Evolutionary conservation across 2,888 invertebrate species (phyloP).

Genomic region (Arenicola marina): DNA sequence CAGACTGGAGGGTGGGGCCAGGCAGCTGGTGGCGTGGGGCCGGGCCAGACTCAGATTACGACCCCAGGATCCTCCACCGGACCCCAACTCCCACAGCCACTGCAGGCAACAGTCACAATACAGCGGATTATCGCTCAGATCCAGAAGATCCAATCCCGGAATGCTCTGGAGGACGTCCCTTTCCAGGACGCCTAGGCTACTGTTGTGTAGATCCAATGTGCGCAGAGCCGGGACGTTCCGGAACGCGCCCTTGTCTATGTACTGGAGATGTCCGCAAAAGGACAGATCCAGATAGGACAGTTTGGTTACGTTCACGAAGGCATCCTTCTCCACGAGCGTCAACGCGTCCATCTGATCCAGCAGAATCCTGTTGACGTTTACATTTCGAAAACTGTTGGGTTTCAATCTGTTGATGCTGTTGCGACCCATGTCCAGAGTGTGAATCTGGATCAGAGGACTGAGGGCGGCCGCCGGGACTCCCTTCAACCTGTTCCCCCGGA

Average conservation of each 20-base stretch:
- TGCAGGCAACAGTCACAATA: constrained; percentile 19
- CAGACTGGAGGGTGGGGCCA: no score
- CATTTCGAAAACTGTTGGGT: constrained; percentile 12
- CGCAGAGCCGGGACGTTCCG: constrained; percentile 5
- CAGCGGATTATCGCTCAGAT: constrained; percentile 15
- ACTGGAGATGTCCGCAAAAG: constrained; percentile 13
- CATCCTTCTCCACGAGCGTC: constrained; percentile 9
- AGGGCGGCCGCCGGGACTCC: constrained; percentile 19
- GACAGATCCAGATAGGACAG: constrained; percentile 8
- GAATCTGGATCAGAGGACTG: constrained; percentile 5
- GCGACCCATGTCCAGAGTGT: constrained; percentile 22
- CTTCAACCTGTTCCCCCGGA: constrained; percentile 21
- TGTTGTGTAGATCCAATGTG: constrained; percentile 5
- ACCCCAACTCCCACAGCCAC: constrained; percentile 9
- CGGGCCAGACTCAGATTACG: background rate
- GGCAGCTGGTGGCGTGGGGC: background rate
- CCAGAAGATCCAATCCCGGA: background rate
- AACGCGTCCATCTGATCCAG: constrained; percentile 9
- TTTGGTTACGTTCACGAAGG: constrained; percentile 11
- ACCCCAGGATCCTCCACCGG: no score
- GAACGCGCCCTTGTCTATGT: constrained; percentile 18
- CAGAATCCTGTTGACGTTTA: constrained; percentile 1
- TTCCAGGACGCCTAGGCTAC: constrained; percentile 12
- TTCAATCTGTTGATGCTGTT: constrained; percentile 20
- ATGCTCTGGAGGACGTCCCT: constrained; percentile 1